phyloP scores from a whole-genome alignment of 1,140 invertebrate genomes.

The Papilio machaon region DNA sequence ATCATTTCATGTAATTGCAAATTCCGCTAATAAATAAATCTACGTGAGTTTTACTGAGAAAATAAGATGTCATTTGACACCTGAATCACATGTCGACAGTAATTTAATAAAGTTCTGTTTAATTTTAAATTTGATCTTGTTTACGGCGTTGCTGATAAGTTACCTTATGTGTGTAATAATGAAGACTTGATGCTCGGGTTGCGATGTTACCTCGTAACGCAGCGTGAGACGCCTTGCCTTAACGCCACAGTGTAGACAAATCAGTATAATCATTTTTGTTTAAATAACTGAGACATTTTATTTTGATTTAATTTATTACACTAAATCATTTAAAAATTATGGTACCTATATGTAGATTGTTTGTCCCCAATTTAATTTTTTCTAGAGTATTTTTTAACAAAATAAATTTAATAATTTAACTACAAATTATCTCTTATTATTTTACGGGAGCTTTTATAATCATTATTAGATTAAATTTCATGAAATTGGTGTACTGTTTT shows the following conservation, averaged over 20 bases:
- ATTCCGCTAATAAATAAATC: background rate
- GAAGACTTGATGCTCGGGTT: conserved; percentile 61
- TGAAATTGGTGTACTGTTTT: background rate
- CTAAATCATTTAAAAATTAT: no score
- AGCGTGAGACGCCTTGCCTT: conserved; percentile 48
- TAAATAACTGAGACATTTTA: no score
- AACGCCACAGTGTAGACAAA: conserved; percentile 1
- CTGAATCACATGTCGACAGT: conserved; percentile 29
- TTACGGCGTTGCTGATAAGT: conserved; percentile 48
- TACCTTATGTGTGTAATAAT: conserved; percentile 54
- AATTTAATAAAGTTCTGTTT: conserved; percentile 48
- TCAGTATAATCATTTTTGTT: background rate
- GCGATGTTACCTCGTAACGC: conserved; percentile 53
- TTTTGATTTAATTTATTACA: no score
- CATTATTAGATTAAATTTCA: background rate
- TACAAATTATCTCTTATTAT: no score
- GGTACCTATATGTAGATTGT: no score
- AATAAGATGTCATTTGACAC: conserved; percentile 22
- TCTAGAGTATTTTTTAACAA: no score
- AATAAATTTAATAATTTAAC: no score
- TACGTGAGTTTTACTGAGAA: background rate
- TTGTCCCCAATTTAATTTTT: no score
- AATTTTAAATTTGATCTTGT: conserved; percentile 49
- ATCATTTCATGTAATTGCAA: background rate
- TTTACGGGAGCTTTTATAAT: background rate